Conservation (phyloP, 2,797 vertebrate species). For the Arnoldichthys spilopterus region DNA sequence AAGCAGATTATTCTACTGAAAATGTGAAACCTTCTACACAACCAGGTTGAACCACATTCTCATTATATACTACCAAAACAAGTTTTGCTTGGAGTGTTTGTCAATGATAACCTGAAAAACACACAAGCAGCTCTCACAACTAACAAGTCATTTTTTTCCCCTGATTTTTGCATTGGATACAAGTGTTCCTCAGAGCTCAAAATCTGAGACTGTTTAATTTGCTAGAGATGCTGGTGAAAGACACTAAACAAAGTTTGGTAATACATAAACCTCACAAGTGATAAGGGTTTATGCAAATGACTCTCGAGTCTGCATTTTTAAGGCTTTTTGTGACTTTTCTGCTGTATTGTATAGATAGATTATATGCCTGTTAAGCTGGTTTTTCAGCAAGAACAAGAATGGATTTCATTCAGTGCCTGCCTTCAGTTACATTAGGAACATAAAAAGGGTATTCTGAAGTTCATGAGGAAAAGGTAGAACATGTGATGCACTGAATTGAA, state of each 20-base stretch:
- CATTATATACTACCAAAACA: background rate
- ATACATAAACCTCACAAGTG: background rate
- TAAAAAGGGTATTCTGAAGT: background rate
- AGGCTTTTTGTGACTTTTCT: background rate
- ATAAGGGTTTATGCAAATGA: background rate
- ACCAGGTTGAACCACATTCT: slow-evolving; percentile 30
- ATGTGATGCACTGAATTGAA: no score
- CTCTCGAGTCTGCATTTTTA: background rate
- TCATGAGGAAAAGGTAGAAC: no score
- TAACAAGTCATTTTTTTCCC: no score
- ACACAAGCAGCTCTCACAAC: background rate
- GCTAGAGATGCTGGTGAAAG: background rate
- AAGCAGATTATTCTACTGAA: background rate
- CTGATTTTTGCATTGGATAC: no score
- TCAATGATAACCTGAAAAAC: background rate
- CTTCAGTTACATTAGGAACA: background rate
- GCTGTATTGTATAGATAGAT: background rate
- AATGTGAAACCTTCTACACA: background rate
- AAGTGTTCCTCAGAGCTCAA: no score
- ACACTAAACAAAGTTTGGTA: no score
- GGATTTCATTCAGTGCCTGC: background rate
- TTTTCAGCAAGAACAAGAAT: background rate
- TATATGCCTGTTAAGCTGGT: slow-evolving; percentile 19
- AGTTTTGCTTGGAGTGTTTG: background rate
- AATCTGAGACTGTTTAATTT: no score